Evolutionary conservation across 1,140 invertebrate species (phyloP).

Genomic region (Bicyclus anynana): DNA sequence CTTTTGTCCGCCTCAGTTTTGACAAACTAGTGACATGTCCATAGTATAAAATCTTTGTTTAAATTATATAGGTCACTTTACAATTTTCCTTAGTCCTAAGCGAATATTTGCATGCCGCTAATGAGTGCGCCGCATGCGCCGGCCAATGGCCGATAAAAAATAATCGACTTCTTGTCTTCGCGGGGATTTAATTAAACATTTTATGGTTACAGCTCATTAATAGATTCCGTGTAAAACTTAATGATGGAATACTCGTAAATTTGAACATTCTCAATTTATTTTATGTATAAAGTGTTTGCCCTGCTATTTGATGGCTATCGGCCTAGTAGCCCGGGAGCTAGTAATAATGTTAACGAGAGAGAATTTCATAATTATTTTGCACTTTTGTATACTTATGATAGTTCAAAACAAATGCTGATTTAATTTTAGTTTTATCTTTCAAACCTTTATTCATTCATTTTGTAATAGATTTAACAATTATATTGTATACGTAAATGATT

Average conservation of each 20-base stretch:
- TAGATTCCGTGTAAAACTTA: constrained; percentile 16
- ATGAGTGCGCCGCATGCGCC: constrained; percentile 34
- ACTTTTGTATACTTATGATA: too few species aligned
- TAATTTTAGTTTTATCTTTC: too few species aligned
- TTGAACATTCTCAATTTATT: background rate
- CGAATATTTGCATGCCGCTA: constrained; percentile 58
- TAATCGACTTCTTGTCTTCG: constrained; percentile 39
- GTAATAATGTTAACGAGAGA: too few species aligned
- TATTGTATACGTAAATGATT: too few species aligned
- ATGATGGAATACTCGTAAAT: constrained; percentile 5
- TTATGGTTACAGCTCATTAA: constrained; percentile 30
- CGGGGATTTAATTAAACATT: constrained; percentile 38
- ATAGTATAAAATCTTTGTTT: constrained; percentile 11
- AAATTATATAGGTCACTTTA: constrained; percentile 38
- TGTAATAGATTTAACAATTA: too few species aligned
- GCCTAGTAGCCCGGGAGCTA: too few species aligned
- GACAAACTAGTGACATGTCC: too few species aligned
- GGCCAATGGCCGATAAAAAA: constrained; percentile 38
- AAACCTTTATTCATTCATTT: too few species aligned
- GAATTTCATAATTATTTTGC: too few species aligned
- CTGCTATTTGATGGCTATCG: too few species aligned
- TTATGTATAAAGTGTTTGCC: background rate
- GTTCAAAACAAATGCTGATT: too few species aligned
- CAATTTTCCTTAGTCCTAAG: constrained; percentile 36
- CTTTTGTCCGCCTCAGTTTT: too few species aligned